Percentiles rank a stretch among this genome's conserved stretches.
phyloP scores from a whole-genome alignment of 1,140 invertebrate species.

The Vanessa atalanta region DNA sequence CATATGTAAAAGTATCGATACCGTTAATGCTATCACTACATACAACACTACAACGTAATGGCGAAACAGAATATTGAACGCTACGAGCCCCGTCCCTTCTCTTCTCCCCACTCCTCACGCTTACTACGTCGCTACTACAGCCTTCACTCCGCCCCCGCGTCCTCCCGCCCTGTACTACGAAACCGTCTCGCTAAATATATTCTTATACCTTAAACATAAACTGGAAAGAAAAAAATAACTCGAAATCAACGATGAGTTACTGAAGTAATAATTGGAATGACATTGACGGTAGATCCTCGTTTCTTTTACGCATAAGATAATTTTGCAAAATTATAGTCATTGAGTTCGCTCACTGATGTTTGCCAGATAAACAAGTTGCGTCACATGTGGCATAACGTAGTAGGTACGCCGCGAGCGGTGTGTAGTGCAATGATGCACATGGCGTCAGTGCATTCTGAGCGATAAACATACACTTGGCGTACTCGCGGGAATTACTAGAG shows the following conservation, averaged over 20 bases:
- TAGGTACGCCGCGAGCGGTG: constrained; percentile 33
- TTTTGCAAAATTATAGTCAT: constrained; percentile 62
- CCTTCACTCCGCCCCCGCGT: constrained; percentile 46
- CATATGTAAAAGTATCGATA: not conserved
- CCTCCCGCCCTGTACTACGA: constrained; percentile 47
- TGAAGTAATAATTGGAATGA: not conserved
- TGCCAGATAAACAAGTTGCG: constrained; percentile 58
- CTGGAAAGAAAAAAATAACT: not conserved
- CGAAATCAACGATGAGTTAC: not conserved
- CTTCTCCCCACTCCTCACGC: constrained; percentile 37
- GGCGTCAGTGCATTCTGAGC: constrained; percentile 48
- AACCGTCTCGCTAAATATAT: constrained; percentile 27
- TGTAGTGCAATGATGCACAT: constrained; percentile 52
- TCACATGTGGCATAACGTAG: constrained; percentile 47
- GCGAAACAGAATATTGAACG: constrained; percentile 50
- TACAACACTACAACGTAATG: constrained; percentile 21
- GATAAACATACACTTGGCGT: constrained; percentile 42
- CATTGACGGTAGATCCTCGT: constrained; percentile 42
- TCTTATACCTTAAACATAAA: not conserved
- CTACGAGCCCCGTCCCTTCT: constrained; percentile 24
- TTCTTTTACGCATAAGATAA: constrained; percentile 63
- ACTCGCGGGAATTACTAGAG: constrained; percentile 33
- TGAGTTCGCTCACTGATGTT: constrained; percentile 44
- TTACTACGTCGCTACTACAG: constrained; percentile 72
- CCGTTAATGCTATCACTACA: not conserved